phyloP scores from a whole-genome alignment of 2,888 invertebrate species.

The Ectemnius cavifrons region DNA sequence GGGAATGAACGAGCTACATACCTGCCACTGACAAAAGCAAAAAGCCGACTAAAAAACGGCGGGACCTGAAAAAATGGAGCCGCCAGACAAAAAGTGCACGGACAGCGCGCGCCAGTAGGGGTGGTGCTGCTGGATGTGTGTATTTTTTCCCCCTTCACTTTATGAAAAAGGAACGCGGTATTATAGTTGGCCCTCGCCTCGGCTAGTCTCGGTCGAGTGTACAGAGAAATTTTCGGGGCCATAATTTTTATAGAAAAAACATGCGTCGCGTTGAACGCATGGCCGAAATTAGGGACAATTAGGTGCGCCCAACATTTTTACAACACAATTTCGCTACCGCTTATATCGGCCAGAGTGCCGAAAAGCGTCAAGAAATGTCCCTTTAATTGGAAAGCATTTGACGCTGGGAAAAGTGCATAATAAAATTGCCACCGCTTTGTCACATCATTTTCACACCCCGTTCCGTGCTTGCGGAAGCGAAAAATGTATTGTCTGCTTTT shows the following conservation, averaged over 20 bases:
- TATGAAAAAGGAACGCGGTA: slow-evolving; percentile 27
- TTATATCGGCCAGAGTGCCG: not conserved
- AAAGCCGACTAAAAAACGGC: slow-evolving; percentile 18
- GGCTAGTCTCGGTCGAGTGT: not conserved
- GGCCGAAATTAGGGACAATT: not conserved
- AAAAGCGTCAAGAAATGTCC: not conserved
- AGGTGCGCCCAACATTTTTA: not conserved
- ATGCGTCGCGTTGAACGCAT: not conserved
- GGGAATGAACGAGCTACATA: slow-evolving; percentile 27
- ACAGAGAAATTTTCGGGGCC: slow-evolving; percentile 3
- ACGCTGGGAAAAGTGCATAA: slow-evolving; percentile 1
- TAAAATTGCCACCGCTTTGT: no score
- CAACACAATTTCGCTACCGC: not conserved
- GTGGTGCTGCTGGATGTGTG: not conserved
- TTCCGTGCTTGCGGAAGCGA: not conserved
- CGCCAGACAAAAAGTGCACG: slow-evolving; percentile 32
- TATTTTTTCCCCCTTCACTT: slow-evolving; percentile 26
- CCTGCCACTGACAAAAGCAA: slow-evolving; percentile 33
- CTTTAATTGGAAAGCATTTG: slow-evolving; percentile 10
- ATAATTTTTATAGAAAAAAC: not conserved
- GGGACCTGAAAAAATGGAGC: slow-evolving; percentile 26
- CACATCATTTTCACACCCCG: not conserved
- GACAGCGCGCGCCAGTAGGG: slow-evolving; percentile 21
- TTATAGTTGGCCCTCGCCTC: slow-evolving; percentile 15
- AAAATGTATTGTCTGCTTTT: no score